Percentiles rank a stretch among this genome's conserved stretches.
These are phyloP conservation scores for Xerus rutilus DNA, from an alignment of 2,797 vertebrate species.

Conservation along the genomic window DNA sequence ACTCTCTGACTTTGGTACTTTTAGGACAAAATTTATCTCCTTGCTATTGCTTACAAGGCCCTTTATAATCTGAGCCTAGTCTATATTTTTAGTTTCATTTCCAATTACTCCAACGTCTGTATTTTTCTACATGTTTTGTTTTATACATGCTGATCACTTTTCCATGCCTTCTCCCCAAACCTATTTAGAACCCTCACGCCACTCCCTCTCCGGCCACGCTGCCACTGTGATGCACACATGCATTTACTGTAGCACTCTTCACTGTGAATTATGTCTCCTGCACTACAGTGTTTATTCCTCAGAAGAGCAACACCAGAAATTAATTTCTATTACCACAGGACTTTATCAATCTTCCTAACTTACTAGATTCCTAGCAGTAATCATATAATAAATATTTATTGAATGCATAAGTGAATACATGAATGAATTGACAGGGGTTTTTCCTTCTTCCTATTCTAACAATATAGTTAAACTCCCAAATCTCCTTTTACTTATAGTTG, in stretches of 20 bases:
- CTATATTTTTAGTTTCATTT: not conserved
- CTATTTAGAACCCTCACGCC: not conserved
- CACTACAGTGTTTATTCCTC: not conserved
- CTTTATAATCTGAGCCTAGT: not conserved
- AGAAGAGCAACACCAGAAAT: not conserved
- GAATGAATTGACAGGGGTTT: not conserved
- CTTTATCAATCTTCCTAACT: not conserved
- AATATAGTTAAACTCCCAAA: not conserved
- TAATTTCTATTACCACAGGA: not conserved
- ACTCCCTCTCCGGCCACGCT: not conserved
- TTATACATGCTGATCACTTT: not conserved
- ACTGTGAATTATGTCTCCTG: not conserved
- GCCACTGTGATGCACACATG: not conserved
- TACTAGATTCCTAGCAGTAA: not conserved
- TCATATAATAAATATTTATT: constrained; percentile 4
- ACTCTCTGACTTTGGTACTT: not conserved
- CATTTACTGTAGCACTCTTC: not conserved
- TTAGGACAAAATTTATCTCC: not conserved
- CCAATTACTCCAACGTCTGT: not conserved
- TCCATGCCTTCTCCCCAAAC: not conserved
- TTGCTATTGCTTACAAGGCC: not conserved
- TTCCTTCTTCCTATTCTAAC: not conserved
- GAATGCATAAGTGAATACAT: not conserved
- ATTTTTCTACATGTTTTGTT: not conserved
- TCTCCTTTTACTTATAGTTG: not conserved